Percentiles rank a stretch among this genome's conserved stretches.
phyloP scores from a whole-genome alignment of 2,797 vertebrate species.

The Phoeniculus purpureus region DNA sequence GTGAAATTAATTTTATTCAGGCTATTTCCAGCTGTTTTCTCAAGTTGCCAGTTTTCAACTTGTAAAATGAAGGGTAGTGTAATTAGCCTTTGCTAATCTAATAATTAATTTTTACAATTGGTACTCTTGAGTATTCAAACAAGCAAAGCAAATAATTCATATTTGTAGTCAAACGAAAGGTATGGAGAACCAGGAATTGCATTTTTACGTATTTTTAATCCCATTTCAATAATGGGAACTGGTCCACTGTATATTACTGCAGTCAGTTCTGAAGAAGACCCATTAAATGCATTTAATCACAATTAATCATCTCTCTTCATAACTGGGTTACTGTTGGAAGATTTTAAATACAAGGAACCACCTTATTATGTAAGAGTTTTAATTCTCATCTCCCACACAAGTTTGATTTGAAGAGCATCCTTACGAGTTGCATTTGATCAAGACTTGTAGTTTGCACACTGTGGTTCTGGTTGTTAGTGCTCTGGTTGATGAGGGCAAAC shows the following conservation, averaged over 20 bases:
- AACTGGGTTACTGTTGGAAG: neutral
- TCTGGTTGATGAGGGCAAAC: neutral
- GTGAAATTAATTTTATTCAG: neutral
- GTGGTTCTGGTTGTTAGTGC: fast-evolving
- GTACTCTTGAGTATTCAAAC: neutral
- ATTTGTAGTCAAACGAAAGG: neutral
- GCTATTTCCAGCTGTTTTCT: neutral
- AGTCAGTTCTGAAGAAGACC: neutral
- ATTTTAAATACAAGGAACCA: neutral
- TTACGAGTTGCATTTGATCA: neutral
- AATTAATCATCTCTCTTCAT: neutral
- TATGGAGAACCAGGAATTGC: neutral
- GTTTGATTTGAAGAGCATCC: neutral
- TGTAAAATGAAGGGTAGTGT: neutral
- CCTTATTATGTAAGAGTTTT: neutral
- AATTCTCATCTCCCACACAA: fast-evolving
- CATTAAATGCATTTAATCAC: neutral
- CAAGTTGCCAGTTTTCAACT: neutral
- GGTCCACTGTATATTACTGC: constrained; percentile 26
- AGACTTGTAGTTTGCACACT: neutral
- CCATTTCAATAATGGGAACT: neutral
- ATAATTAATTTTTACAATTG: neutral
- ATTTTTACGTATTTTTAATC: neutral
- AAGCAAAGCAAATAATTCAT: neutral
- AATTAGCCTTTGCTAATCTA: neutral